Conservation (phyloP, 2,113 vertebrate genomes). For the Zosterops lateralis region DNA sequence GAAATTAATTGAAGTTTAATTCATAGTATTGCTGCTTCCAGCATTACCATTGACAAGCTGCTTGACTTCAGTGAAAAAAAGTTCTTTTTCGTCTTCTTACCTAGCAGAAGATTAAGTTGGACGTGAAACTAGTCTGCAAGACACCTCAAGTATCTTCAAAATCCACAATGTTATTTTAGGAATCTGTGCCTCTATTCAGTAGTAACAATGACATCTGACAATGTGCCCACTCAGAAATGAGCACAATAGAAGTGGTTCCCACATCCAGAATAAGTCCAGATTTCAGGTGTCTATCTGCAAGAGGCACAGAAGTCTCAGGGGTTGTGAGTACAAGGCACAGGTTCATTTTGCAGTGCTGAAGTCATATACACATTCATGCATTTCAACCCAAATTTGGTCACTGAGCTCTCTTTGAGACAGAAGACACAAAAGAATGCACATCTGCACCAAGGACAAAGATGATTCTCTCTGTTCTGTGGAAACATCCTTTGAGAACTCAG, state of each 20-base stretch:
- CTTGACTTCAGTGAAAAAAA: background rate
- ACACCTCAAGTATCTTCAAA: background rate
- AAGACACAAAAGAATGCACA: fast-evolving
- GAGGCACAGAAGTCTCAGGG: background rate
- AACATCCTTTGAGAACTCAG: background rate
- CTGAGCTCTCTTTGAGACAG: background rate
- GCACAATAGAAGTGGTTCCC: background rate
- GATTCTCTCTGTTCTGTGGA: background rate
- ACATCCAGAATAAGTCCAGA: background rate
- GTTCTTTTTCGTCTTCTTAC: background rate
- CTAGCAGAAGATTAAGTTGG: background rate
- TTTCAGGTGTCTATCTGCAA: background rate
- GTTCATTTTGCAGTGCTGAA: background rate
- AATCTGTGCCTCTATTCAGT: background rate
- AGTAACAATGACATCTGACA: background rate
- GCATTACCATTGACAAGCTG: background rate
- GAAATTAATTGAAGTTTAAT: background rate
- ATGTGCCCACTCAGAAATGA: background rate
- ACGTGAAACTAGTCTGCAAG: background rate
- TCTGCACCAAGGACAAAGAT: background rate
- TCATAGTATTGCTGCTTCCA: background rate
- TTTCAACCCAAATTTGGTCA: background rate
- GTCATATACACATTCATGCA: background rate
- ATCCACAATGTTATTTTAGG: background rate
- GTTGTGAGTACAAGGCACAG: background rate